Evolutionary conservation across 35 echinoderm and acorn worm genomes (phyloP).

Genomic region (Nesometra sesokonis): DNA sequence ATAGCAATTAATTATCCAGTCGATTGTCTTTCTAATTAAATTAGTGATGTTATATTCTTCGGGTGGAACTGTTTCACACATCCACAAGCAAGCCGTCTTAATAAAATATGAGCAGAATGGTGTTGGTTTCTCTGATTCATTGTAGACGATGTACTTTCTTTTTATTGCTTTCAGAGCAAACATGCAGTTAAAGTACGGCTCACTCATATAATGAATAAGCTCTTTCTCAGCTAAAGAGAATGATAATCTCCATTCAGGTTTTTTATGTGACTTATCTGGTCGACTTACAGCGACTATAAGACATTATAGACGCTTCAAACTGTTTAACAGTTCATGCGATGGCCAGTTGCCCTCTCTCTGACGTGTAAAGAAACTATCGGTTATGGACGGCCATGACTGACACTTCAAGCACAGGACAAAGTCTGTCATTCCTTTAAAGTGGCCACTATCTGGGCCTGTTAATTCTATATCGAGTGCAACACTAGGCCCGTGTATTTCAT

Average conservation of each 20-base stretch:
- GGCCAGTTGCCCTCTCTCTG: not conserved
- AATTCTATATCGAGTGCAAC: too few species aligned
- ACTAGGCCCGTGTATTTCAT: too few species aligned
- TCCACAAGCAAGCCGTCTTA: not conserved
- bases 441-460: too few species aligned
- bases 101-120: not conserved
- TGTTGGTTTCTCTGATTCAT: not conserved
- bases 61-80: not conserved
- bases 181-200: not conserved
- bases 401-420: not conserved
- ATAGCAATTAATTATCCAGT: not conserved
- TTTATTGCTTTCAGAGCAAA: not conserved
- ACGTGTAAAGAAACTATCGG: not conserved
- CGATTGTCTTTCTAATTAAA: not conserved
- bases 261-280: not conserved
- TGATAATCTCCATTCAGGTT: not conserved
- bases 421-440: not conserved
- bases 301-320: not conserved
- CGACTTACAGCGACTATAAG: not conserved
- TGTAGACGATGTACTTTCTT: not conserved
- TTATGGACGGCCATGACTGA: not conserved
- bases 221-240: not conserved
- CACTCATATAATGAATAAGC: not conserved
- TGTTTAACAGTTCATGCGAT: not conserved
- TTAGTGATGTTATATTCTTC: not conserved